Evolutionary conservation across 2,113 vertebrate genomes (phyloP).

Genomic region (Prolemur simus): DNA sequence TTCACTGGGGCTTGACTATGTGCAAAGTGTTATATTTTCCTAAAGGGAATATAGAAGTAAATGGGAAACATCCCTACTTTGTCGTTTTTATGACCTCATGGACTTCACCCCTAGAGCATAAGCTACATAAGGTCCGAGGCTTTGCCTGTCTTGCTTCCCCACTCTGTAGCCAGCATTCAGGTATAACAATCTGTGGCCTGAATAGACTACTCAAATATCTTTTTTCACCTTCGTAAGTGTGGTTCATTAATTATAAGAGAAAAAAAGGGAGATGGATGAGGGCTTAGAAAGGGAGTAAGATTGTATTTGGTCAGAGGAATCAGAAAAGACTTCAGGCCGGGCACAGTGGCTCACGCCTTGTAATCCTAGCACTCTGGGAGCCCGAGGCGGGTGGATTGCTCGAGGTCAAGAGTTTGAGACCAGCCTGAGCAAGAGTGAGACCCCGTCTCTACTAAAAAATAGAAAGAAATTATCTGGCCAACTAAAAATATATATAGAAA

Average conservation of each 20-base stretch:
- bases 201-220: background rate
- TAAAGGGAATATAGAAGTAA: background rate
- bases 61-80: background rate
- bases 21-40: background rate
- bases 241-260: background rate
- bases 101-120: background rate
- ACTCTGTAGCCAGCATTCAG: background rate
- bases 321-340: background rate
- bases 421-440: too few relatives aligned
- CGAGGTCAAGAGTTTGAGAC: too few relatives aligned
- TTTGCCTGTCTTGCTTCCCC: background rate
- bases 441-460: too few relatives aligned
- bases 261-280: background rate
- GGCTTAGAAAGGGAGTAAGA: background rate
- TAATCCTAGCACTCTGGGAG: too few relatives aligned
- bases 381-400: too few relatives aligned
- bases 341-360: too few relatives aligned
- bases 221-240: background rate
- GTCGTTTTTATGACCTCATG: background rate
- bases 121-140: background rate
- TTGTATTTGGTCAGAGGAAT: background rate
- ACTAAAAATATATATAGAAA: too few relatives aligned
- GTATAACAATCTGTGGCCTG: background rate
- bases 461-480: too few relatives aligned
- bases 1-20: background rate